Evolutionary conservation across 2,113 vertebrate species (phyloP).

Genomic region (Prolemur simus): DNA sequence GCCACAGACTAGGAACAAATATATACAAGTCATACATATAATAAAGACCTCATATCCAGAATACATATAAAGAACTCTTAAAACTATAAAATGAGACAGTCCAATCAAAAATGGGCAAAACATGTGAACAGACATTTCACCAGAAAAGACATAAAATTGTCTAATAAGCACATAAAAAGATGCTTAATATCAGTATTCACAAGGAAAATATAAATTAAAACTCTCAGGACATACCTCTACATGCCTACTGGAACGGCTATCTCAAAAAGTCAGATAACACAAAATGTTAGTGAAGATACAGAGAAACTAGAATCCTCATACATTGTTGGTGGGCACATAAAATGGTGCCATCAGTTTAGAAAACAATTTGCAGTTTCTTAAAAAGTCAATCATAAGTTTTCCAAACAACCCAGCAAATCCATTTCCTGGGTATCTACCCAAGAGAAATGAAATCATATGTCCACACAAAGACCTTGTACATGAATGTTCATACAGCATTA

Average conservation of each 20-base stretch:
- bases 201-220: not conserved
- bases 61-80: not conserved
- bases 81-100: not conserved
- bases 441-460: not conserved
- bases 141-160: not conserved
- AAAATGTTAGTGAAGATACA: not conserved
- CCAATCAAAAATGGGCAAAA: constrained; percentile 8
- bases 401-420: not conserved
- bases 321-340: not conserved
- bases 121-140: not conserved
- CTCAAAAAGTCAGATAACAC: not conserved
- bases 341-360: not conserved
- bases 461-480: not conserved
- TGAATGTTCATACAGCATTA: not conserved
- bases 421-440: not conserved
- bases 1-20: not conserved
- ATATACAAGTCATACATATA: not conserved
- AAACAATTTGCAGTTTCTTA: not conserved
- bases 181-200: not conserved
- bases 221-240: not conserved
- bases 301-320: not conserved
- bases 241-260: not conserved
- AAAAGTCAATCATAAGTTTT: not conserved
- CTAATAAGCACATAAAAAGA: not conserved
- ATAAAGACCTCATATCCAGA: not conserved